Conservation (phyloP, 2,113 vertebrate species). For the Proteles cristata region DNA sequence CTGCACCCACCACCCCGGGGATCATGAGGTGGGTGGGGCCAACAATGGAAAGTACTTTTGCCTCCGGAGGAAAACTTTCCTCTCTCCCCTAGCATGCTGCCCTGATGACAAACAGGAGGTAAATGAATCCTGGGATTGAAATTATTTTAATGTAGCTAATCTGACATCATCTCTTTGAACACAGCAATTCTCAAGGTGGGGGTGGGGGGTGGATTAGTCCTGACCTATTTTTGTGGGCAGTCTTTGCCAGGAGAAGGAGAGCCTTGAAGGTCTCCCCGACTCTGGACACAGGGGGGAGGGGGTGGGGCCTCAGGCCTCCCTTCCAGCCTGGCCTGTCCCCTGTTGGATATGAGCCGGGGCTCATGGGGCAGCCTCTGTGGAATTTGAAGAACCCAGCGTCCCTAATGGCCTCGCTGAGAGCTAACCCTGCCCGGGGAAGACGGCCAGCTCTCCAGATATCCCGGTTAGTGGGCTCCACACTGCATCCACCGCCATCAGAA, state of each 20-base stretch:
- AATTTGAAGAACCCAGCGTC: background rate
- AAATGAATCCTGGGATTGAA: background rate
- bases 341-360: background rate
- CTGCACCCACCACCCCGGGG: background rate
- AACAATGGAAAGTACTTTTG: background rate
- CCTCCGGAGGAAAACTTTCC: background rate
- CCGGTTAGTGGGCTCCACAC: background rate
- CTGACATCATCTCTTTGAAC: background rate
- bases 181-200: background rate
- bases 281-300: background rate
- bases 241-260: background rate
- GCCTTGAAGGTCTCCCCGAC: background rate
- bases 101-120: background rate
- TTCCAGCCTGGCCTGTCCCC: background rate
- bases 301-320: background rate
- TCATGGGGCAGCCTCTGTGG: background rate
- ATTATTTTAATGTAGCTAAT: background rate
- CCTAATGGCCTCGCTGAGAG: background rate
- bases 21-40: background rate
- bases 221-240: background rate
- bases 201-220: fast-evolving
- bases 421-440: background rate
- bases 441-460: background rate
- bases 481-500: background rate
- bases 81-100: background rate